phyloP scores from a whole-genome alignment of 2,113 vertebrate genomes.

The Scopus umbretta region DNA sequence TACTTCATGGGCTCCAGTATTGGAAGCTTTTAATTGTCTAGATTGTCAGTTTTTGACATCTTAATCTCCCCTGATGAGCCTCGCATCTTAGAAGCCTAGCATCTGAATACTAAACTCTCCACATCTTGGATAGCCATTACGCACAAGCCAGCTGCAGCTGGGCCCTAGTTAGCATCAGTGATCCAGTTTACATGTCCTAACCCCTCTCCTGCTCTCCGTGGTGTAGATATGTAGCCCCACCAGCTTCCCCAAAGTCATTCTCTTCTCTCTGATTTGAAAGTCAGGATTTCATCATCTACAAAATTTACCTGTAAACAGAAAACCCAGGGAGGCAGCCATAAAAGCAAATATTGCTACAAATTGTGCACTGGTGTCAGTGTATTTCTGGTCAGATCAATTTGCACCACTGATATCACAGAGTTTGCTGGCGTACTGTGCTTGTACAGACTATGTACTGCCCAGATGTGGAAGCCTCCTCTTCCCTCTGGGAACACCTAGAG shows the following conservation, averaged over 20 bases:
- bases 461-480: background rate
- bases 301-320: background rate
- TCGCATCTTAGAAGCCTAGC: background rate
- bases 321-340: background rate
- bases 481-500: background rate
- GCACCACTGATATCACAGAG: background rate
- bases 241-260: background rate
- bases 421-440: background rate
- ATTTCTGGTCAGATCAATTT: background rate
- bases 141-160: background rate
- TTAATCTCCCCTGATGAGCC: background rate
- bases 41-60: constrained; percentile 15
- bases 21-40: constrained; percentile 2
- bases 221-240: background rate
- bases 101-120: background rate
- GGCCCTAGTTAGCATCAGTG: background rate
- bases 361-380: background rate
- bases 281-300: background rate
- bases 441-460: background rate
- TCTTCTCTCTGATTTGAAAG: background rate
- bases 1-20: background rate
- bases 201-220: background rate
- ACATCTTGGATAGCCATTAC: background rate
- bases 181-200: background rate
- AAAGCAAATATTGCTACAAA: background rate